Evolutionary conservation across 2,888 invertebrate species (phyloP), one percentile per base, ranked within the genome.

Genomic region (Diplazon laetatorius): DNA sequence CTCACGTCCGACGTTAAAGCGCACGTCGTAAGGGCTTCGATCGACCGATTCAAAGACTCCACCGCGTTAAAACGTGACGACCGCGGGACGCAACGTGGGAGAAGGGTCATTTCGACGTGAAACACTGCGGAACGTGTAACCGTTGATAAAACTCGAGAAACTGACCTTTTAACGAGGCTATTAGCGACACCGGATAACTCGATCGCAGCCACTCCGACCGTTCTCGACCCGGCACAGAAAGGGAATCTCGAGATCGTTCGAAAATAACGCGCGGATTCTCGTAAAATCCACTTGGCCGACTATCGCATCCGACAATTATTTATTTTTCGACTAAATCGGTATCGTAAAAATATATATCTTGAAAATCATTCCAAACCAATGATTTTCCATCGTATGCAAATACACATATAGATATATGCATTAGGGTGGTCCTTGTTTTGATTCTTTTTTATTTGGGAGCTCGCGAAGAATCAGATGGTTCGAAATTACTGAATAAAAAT

Each of bases 121-220:
- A 59, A 59, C 37, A 39, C 59, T 9, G 16, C 18, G 5, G 10
- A 42, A 10, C n/a, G n/a, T 42, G n/a, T 42, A 3, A 42, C 2
- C 10, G 39, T 2, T 18, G 37, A 55, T 60, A 44, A 55, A 63
- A 72, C 62, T 72, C 62, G 30, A 46, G 55, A 22, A 25, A 37
- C 62, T 42, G 71, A 60, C 62, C 63, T 63, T 59, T 73, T 73
- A 73, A 73, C 57, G 73, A 73, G 65, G 65, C 65, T 65, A 65
- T 73, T 73, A 73, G 48, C 35, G 65, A 65, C 55, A 46, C 37
- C 57, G 57, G 65, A 73, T 59, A 52, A 48, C 59, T 73, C 65
- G 65, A 44, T 65, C 37, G 39, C 59, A 37, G 46, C 37, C 59
- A 4, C 16, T 59, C 42, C 2, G 14, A 35, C 16, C 30, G 37